phyloP scores from a whole-genome alignment of 2,888 invertebrate genomes.

The Diaprepes abbreviatus region DNA sequence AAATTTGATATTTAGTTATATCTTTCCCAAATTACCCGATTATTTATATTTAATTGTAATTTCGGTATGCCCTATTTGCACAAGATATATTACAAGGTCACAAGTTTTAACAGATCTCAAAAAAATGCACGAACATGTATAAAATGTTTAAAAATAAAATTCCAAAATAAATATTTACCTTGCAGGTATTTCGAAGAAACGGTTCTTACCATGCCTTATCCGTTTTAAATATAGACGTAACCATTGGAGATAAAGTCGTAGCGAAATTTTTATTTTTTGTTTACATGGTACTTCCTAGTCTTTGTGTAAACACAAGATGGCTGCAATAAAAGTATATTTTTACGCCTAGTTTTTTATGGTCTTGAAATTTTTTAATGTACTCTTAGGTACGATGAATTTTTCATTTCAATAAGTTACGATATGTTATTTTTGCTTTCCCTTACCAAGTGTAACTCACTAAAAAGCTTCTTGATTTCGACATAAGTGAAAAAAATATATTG shows the following conservation, averaged over 20 bases:
- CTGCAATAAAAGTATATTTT: slow-evolving; percentile 41
- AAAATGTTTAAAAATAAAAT: slow-evolving; percentile 38
- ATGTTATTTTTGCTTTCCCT: too few relatives aligned
- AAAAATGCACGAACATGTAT: slow-evolving; percentile 35
- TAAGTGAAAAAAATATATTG: too few relatives aligned
- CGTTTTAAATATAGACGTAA: slow-evolving; percentile 46
- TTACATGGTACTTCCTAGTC: slow-evolving; percentile 44
- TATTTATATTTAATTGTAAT: too few relatives aligned
- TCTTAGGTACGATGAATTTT: too few relatives aligned
- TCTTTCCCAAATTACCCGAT: too few relatives aligned
- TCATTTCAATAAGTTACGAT: too few relatives aligned
- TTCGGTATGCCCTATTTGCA: too few relatives aligned
- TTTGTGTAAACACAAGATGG: slow-evolving; percentile 41
- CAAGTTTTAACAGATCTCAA: background rate
- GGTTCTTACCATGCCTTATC: slow-evolving; percentile 45
- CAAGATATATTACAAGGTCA: background rate
- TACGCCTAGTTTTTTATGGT: slow-evolving; percentile 10
- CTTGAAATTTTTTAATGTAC: too few relatives aligned
- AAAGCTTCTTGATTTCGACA: too few relatives aligned
- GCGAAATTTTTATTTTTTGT: slow-evolving; percentile 47
- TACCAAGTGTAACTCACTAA: too few relatives aligned
- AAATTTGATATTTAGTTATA: too few relatives aligned
- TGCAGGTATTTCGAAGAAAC: slow-evolving; percentile 46
- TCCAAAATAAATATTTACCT: slow-evolving; percentile 42
- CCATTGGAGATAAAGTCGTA: slow-evolving; percentile 45